A percentile compares a stretch with the other conserved stretches of the same genome.
phyloP scores from a whole-genome alignment of 2,797 vertebrate genomes.

The Lophura swinhoii region DNA sequence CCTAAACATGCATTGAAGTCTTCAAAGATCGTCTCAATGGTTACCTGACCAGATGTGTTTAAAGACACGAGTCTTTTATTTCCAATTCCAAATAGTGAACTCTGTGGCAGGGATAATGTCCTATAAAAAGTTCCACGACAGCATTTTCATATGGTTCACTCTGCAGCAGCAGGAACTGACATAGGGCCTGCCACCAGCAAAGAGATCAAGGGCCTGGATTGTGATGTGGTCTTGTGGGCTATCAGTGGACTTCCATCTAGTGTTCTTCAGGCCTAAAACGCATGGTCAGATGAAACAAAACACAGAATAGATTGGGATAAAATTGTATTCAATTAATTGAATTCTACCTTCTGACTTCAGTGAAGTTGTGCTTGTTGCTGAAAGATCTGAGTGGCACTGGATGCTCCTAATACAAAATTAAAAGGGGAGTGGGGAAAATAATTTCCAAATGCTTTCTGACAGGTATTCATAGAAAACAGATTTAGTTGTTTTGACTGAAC shows the following conservation, averaged over 20 bases:
- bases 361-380: neutral
- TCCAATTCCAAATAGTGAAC: neutral
- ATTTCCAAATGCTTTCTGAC: constrained; percentile 22
- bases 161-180: neutral
- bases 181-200: neutral
- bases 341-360: neutral
- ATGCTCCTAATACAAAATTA: neutral
- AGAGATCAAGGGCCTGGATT: neutral
- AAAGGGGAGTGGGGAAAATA: neutral
- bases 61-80: neutral
- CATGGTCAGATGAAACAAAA: constrained; percentile 42
- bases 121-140: neutral
- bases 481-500: constrained; percentile 61
- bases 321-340: constrained; percentile 27
- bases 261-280: neutral
- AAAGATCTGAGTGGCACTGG: neutral
- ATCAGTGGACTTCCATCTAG: no score
- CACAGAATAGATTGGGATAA: constrained; percentile 39
- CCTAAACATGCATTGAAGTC: neutral
- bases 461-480: constrained; percentile 37
- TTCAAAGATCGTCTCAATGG: neutral
- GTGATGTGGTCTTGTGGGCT: neutral
- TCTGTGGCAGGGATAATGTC: neutral
- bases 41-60: neutral
- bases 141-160: neutral